Conservation (phyloP, 2,113 vertebrate genomes). For the Nothoprocta pentlandii region DNA sequence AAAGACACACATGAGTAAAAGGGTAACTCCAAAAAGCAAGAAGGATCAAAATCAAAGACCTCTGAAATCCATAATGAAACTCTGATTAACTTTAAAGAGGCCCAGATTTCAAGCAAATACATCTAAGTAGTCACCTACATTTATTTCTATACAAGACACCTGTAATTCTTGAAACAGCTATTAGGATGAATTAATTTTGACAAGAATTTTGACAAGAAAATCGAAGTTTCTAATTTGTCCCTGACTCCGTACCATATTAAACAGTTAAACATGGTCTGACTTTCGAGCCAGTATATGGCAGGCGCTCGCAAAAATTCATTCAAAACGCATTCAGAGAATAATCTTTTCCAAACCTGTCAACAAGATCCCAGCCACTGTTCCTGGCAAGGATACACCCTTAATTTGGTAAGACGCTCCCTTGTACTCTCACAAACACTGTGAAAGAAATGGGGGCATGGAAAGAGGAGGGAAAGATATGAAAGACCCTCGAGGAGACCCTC, state of each 20-base stretch:
- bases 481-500: neutral
- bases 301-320: conserved; percentile 34
- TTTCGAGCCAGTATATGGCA: conserved; percentile 41
- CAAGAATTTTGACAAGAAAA: conserved; percentile 53
- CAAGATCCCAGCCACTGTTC: conserved; percentile 44
- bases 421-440: conserved; percentile 16
- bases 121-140: neutral
- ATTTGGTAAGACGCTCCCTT: conserved; percentile 54
- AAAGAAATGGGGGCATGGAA: conserved; percentile 37
- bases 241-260: conserved; percentile 48
- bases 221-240: conserved; percentile 62
- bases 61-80: neutral
- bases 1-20: neutral
- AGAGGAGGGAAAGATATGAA: conserved; percentile 5
- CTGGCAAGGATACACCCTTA: conserved; percentile 45
- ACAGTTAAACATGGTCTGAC: conserved; percentile 53
- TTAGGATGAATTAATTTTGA: conserved; percentile 50
- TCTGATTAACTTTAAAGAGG: neutral
- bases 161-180: conserved; percentile 12
- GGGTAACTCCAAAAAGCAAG: neutral
- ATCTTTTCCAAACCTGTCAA: conserved; percentile 70
- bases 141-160: conserved; percentile 8
- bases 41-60: neutral
- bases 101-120: neutral
- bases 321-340: conserved; percentile 50